Evolutionary conservation across 2,888 invertebrate genomes (phyloP).

Genomic region (Drosophila putrida): DNA sequence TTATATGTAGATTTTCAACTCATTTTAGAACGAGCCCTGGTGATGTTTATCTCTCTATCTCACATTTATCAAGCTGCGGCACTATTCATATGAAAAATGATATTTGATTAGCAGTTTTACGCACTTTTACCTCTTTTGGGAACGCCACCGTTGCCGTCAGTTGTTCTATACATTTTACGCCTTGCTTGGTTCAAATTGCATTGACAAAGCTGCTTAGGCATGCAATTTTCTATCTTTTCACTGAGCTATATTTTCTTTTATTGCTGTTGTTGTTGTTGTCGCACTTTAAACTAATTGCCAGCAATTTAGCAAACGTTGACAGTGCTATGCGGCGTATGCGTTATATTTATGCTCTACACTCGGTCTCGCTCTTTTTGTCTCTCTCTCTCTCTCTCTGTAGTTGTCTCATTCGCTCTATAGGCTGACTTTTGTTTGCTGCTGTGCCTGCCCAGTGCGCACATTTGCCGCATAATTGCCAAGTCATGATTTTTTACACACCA

Average conservation of each 20-base stretch:
- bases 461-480: constrained; percentile 80
- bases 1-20: too few species aligned
- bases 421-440: constrained; percentile 53
- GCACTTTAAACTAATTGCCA: constrained; percentile 76
- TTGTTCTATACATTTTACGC: constrained; percentile 30
- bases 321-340: constrained; percentile 74
- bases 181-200: constrained; percentile 40
- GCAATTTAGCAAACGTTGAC: constrained; percentile 74
- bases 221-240: constrained; percentile 55
- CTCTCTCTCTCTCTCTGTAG: background rate
- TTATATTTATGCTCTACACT: constrained; percentile 62
- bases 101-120: background rate
- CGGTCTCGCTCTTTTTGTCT: background rate
- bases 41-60: too few species aligned
- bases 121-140: background rate
- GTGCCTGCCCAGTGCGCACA: constrained; percentile 71
- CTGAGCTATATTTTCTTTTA: background rate
- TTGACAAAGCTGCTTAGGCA: constrained; percentile 63
- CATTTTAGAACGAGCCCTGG: too few species aligned
- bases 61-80: background rate
- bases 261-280: constrained; percentile 38
- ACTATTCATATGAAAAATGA: constrained; percentile 11
- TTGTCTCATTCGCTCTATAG: constrained; percentile 1
- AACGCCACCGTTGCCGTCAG: constrained; percentile 7
- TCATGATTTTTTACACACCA: constrained; percentile 75